Evolutionary conservation across 2,888 invertebrate species (phyloP), one percentile per base, ranked within the genome.

Genomic region (Leptura quadrifasciata): DNA sequence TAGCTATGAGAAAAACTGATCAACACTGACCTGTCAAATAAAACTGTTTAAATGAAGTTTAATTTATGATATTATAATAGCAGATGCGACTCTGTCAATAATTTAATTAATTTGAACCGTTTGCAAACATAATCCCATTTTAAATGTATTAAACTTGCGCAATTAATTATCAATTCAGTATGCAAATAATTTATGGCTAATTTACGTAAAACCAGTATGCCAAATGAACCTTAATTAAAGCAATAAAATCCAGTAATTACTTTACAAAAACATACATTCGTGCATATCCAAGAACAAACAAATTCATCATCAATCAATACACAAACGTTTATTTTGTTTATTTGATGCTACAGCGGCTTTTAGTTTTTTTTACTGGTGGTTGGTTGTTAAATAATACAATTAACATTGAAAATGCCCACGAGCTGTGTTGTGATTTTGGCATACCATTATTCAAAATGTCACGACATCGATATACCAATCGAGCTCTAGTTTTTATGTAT

Each of bases 181-280:
- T 78, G 80, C 80, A 81, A 81, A 81, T 82, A 81, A 80, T 81
- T 82, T 80, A 82, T 80, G 76, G 77, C 75, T 76, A 81, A 80
- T 81, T 82, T 81, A 79, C 72, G 72, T 74, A 77, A 79, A 80
- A 80, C 74, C 78, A 58, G 69, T 60, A 69, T 39, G 69, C 58
- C 55, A 72, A 72, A 72, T 72, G 72, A 72, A 72, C 64, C 72
- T 65, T 64, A 63, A 72, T 72, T 64, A 72, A 57, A 65, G 63
- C 63, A 57, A 72, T 72, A 63, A 72, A 72, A 65, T 63, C 61
- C 64, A 61, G 57, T 72, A 64, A 72, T 72, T 72, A 63, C 65
- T 61, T 57, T 57, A 55, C 72, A 72, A 63, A 72, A 72, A 63
- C 65, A 63, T 21, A 64, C 54, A 65, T 72, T 31, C 64, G 17